Base-by-base conservation (phyloP, 2,888 invertebrate genomes). In the Agonopterix alstromeriana region DNA sequence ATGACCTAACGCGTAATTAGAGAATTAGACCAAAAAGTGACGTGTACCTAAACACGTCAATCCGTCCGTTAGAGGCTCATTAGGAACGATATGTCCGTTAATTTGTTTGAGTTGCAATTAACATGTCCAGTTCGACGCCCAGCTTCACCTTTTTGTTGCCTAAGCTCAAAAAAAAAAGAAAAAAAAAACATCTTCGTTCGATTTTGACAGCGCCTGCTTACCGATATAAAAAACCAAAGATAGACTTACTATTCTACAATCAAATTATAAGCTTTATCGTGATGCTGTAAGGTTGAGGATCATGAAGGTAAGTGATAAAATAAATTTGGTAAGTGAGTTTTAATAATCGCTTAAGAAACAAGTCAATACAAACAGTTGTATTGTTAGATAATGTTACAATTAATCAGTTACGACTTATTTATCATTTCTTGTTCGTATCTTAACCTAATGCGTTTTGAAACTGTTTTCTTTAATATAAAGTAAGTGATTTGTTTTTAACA, bases 81-180 rank as follows among this genome's bases (percentile, higher is more conserved):
- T 83, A 83, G 77, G 76, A 74, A 60, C 73, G 77, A 82, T 84
- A 80, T 67, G 69, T 73, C 74, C 71, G 76, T 82, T 83, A 79
- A 81, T 81, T 82, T 83, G 79, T 85, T 83, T 82, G 78, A 80
- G 70, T 77, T 81, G 81, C 79, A 84, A 85, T 85, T 83, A 85
- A 80, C 78, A 68, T 78, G 78, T 79, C 83, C 66, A 70, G 75
- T 64, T 71, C 75, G 71, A 79, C 64, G 75, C 62, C 72, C 68
- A 63, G 63, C 67, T 44, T 53, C 56, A 58, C 57, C 66, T 70
- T 75, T 72, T 71, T 63, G 27, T 71, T 65, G 55, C 61, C 63
- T 66, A 63, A 67, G 67, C 63, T 60, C 50, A 47, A 48, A 54
- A 60, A 60, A 61, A 42, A 60, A 58, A 53, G 49, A 55, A 55